Conservation (phyloP, 2,888 invertebrate genomes). For the Patella ulyssiponensis region DNA sequence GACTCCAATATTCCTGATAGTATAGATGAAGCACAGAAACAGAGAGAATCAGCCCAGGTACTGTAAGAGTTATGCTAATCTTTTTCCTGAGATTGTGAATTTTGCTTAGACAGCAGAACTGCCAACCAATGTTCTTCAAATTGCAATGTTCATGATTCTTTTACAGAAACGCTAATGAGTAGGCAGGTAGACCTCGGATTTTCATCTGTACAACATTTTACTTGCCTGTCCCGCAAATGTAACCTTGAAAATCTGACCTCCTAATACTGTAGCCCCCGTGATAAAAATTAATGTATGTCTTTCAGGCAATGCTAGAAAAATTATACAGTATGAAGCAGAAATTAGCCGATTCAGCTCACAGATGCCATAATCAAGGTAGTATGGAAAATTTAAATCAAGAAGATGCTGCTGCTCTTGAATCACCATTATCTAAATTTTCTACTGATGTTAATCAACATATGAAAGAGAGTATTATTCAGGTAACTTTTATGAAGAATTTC, state of each 20-base stretch:
- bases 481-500: conserved; percentile 23
- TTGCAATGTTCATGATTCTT: too few species aligned
- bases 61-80: not conserved
- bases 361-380: conserved; percentile 90
- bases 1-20: conserved; percentile 83
- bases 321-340: conserved; percentile 90
- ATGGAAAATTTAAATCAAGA: conserved; percentile 88
- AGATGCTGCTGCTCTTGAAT: conserved; percentile 74
- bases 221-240: not conserved
- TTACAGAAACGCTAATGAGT: too few species aligned
- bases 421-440: conserved; percentile 51
- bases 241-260: not conserved
- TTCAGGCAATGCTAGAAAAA: conserved; percentile 83
- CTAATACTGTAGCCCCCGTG: not conserved
- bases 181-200: too few species aligned
- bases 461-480: conserved; percentile 54
- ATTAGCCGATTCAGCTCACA: conserved; percentile 88
- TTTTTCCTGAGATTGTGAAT: not conserved
- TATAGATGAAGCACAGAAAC: conserved; percentile 76
- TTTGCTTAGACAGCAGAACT: too few species aligned
- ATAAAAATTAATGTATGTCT: conserved; percentile 21
- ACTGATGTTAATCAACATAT: conserved; percentile 50
- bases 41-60: conserved; percentile 74
- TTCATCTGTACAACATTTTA: not conserved
- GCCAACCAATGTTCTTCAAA: too few species aligned